Evolutionary conservation across 2,113 vertebrate genomes (phyloP).

Genomic region (Eudorcas thomsonii): DNA sequence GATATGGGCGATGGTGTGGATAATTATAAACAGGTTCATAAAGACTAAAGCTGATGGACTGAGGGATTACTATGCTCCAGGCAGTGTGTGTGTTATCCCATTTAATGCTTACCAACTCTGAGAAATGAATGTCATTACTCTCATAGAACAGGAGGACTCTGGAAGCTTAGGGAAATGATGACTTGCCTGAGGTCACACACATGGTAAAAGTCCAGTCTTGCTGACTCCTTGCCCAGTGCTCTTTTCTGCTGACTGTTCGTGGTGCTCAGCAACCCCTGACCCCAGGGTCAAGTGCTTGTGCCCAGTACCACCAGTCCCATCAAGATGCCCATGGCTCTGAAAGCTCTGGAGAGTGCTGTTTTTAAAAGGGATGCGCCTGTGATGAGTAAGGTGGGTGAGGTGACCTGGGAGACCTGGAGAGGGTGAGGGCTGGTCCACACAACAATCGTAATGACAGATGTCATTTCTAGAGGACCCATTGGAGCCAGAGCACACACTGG

Average conservation of each 20-base stretch:
- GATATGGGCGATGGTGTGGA: neutral
- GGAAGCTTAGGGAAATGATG: neutral
- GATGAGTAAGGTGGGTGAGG: neutral
- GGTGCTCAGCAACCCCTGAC: neutral
- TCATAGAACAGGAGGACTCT: neutral
- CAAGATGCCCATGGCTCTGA: neutral
- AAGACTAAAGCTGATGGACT: neutral
- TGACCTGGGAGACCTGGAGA: neutral
- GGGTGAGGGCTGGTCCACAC: neutral
- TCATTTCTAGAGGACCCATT: neutral
- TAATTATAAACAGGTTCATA: neutral
- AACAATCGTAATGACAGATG: neutral
- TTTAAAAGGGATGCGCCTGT: neutral
- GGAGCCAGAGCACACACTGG: neutral
- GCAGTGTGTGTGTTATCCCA: rapidly evolving
- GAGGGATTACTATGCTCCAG: neutral
- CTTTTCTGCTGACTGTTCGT: neutral
- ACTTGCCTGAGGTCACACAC: neutral
- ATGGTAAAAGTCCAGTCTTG: no score
- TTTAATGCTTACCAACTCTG: neutral
- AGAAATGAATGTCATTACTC: no score
- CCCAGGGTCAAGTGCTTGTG: no score
- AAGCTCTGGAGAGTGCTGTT: neutral
- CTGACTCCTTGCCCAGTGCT: neutral
- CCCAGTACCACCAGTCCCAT: neutral